Evolutionary conservation across 2,888 invertebrate species (phyloP).

Genomic region (Eristalis pertinax): DNA sequence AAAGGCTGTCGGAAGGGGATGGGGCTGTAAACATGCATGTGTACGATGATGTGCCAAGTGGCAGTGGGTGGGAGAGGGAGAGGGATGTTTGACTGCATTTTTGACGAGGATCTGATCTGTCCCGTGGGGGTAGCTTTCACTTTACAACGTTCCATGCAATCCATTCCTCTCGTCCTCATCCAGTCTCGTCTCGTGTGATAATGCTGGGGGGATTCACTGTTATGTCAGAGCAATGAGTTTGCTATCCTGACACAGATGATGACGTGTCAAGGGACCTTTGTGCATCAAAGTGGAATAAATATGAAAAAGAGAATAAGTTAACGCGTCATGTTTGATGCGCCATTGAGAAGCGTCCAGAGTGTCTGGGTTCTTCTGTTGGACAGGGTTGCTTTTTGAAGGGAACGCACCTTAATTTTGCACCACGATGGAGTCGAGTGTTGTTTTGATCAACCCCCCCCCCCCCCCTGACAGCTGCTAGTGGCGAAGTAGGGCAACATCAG

Average conservation of each 20-base stretch:
- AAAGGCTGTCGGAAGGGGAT: background rate
- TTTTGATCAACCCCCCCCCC: background rate
- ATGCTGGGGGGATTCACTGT: background rate
- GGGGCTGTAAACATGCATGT: background rate
- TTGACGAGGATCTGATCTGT: background rate
- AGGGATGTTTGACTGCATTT: background rate
- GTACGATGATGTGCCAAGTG: no score
- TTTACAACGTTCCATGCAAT: slow-evolving; percentile 22
- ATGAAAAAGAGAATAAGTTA: slow-evolving; percentile 79
- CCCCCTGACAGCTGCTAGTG: no score
- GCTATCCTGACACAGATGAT: slow-evolving; percentile 11
- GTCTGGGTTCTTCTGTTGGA: background rate
- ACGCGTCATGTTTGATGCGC: slow-evolving; percentile 72
- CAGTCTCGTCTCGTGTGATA: background rate
- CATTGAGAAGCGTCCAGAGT: slow-evolving; percentile 10
- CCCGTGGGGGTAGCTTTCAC: slow-evolving; percentile 40
- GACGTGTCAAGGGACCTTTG: slow-evolving; percentile 22
- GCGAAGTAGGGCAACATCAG: background rate
- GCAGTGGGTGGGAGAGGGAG: no score
- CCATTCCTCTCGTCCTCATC: background rate
- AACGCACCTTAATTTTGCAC: background rate
- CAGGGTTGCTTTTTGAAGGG: no score
- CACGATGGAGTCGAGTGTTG: no score
- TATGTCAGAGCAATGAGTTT: background rate
- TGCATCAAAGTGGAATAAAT: slow-evolving; percentile 75